Conservation (phyloP, 2,113 vertebrate species). For the Nettapus auritus region DNA sequence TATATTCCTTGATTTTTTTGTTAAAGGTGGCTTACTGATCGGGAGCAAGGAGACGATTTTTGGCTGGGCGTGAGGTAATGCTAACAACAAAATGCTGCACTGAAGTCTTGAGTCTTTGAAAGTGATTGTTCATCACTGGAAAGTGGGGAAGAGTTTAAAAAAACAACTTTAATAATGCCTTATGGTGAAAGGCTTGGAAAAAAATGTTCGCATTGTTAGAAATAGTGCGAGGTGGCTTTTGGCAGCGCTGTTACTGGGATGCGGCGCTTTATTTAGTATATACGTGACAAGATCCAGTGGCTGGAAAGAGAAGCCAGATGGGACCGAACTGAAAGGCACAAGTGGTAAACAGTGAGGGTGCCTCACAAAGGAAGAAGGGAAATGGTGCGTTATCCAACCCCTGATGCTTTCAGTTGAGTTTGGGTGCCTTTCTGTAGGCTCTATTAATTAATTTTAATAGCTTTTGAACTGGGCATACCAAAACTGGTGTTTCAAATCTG, state of each 20-base stretch:
- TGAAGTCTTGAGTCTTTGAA: not conserved
- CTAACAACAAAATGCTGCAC: not conserved
- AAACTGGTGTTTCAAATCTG: accelerated
- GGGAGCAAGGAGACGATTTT: not conserved
- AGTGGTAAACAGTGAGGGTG: not conserved
- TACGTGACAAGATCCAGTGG: not conserved
- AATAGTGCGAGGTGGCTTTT: not conserved
- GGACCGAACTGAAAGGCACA: not conserved
- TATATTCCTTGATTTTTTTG: not conserved
- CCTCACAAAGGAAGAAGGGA: not conserved
- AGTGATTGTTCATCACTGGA: not conserved
- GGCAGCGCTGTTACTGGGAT: not conserved
- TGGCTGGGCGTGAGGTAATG: not conserved
- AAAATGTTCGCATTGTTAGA: not conserved
- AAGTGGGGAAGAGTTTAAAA: not conserved
- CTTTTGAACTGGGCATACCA: not conserved
- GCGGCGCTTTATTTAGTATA: not conserved
- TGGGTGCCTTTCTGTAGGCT: not conserved
- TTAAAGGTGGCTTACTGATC: not conserved
- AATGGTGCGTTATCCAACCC: not conserved
- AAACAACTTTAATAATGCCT: not conserved
- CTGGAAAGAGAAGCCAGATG: not conserved
- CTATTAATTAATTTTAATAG: not conserved
- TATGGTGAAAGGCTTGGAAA: not conserved
- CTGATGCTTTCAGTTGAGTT: not conserved